Conservation (phyloP, 2,888 invertebrate species). For the Cancer borealis region DNA sequence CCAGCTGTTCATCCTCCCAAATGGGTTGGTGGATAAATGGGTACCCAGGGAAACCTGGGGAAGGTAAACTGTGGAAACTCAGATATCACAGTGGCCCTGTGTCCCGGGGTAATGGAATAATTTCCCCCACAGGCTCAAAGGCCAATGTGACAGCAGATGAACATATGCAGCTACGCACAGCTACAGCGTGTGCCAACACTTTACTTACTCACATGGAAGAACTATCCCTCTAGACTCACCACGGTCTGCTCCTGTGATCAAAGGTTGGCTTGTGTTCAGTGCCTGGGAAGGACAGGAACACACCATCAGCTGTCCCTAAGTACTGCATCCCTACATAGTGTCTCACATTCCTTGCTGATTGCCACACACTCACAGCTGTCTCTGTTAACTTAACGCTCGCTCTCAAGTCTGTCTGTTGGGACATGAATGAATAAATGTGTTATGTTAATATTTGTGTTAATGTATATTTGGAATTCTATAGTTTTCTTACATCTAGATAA, state of each 20-base stretch:
- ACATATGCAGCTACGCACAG: too few species aligned
- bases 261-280: background rate
- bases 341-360: background rate
- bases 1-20: too few species aligned
- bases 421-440: background rate
- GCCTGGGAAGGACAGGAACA: constrained; percentile 14
- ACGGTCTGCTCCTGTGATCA: constrained; percentile 33
- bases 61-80: too few species aligned
- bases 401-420: constrained; percentile 34
- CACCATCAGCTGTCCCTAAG: constrained; percentile 41
- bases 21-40: too few species aligned
- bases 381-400: constrained; percentile 46
- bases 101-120: too few species aligned
- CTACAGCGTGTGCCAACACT: too few species aligned
- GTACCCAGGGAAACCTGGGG: too few species aligned
- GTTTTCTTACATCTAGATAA: too few species aligned
- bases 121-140: too few species aligned
- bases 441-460: background rate
- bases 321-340: background rate
- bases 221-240: constrained; percentile 24
- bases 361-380: constrained; percentile 34
- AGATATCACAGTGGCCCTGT: too few species aligned
- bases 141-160: too few species aligned
- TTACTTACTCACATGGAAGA: background rate
- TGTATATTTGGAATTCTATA: too few species aligned